Evolutionary conservation across 2,888 invertebrate genomes (phyloP), one percentile per base, ranked within the genome.

Genomic region (Campopleginae sp.): DNA sequence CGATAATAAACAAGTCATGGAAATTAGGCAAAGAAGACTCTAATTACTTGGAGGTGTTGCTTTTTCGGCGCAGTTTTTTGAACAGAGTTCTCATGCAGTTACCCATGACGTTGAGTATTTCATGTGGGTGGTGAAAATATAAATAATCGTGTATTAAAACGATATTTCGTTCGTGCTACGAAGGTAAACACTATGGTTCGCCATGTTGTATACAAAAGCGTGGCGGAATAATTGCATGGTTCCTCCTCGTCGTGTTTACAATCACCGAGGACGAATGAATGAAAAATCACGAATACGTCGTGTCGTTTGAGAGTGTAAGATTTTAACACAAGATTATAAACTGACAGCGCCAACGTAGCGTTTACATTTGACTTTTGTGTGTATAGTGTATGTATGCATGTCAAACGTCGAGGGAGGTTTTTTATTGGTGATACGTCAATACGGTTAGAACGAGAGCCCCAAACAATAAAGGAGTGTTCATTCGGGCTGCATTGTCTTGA

Each of bases 1-100:
- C 5, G 10, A 31, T 58, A 14, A 48, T 58, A 8, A 17, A 23
- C 42, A 42, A 38, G 44, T 54, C 8, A 68, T n/a, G 23, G 19
- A 63, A 8, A 48, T 4, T 51, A 33, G 51, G 8, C 17, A 63
- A 63, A 74, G 61, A 54, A 65, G 0, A 31, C 4, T 0, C 27
- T 54, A 19, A 46, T 87, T 88, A 91, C 91, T 89, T 91, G 63
- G 90, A 88, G 5, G 85, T 77, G 27, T 79, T 71, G 70, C 84
- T 86, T 80, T 87, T 90, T 72, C 85, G 88, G 77, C 87, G 88
- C 75, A 91, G 86, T 78, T 88, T 90, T 81, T 80, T 89, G 38
- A 91, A 61, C 33, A 90, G 38, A 17, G 79, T 87, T 76, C 89
- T 87, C 77, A 91, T 80, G 68, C 91, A 91, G 82, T 90, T 91